Conservation (phyloP, 2,888 invertebrate genomes). For the Chloroclysta siterata region DNA sequence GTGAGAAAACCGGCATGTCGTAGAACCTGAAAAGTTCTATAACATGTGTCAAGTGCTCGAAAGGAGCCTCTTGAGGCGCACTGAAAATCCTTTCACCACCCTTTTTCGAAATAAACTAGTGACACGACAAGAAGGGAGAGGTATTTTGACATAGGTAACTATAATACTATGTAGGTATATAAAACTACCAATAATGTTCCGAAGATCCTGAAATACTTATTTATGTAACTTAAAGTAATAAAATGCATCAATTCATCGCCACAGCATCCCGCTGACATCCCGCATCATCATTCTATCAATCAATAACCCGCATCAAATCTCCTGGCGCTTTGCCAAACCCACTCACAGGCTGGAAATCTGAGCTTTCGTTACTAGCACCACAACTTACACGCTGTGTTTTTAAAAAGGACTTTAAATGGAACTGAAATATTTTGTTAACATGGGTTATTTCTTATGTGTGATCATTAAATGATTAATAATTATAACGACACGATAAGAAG, state of each 20-base stretch:
- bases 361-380: not conserved
- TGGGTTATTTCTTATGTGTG: not conserved
- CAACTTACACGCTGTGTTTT: not conserved
- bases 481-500: too few species aligned
- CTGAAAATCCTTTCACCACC: too few species aligned
- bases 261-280: constrained; percentile 31
- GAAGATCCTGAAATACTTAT: not conserved
- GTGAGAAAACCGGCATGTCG: too few species aligned
- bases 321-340: constrained; percentile 52
- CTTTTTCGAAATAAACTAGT: too few species aligned
- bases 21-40: too few species aligned
- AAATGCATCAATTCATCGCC: not conserved
- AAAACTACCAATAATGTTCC: not conserved
- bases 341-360: constrained; percentile 11
- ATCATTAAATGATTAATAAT: too few species aligned
- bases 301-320: constrained; percentile 52
- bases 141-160: too few species aligned
- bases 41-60: too few species aligned
- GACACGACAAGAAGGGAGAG: too few species aligned
- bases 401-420: not conserved
- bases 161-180: too few species aligned
- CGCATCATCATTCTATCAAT: constrained; percentile 47
- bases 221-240: not conserved
- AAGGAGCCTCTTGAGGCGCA: too few species aligned
- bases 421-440: not conserved